phyloP scores from a whole-genome alignment of 92 coral and sea anemone genomes.

The Anthopleura xanthogrammica region DNA sequence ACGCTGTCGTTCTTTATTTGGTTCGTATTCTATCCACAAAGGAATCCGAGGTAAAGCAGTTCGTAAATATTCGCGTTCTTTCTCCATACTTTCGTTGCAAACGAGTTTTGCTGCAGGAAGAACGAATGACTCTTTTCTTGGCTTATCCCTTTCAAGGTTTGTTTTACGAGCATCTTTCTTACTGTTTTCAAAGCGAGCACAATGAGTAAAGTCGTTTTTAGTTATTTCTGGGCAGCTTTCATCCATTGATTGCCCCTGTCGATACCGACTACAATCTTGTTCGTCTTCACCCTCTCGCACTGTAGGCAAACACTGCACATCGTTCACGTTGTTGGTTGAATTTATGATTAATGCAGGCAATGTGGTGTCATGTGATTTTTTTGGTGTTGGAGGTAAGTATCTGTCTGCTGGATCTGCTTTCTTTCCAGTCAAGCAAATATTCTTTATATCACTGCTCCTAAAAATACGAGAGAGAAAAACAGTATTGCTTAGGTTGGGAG shows the following conservation, averaged over 20 bases:
- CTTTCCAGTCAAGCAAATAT: slow-evolving; percentile 70
- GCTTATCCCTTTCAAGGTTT: background rate
- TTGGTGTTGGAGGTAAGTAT: slow-evolving; percentile 22
- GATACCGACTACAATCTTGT: background rate
- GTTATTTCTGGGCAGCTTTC: background rate
- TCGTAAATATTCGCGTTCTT: background rate
- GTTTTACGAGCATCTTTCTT: background rate
- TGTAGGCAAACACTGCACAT: background rate
- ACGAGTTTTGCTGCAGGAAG: slow-evolving; percentile 34
- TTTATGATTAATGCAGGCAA: slow-evolving; percentile 4
- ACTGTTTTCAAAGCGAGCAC: background rate
- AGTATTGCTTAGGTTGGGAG: too few species aligned
- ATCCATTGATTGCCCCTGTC: background rate
- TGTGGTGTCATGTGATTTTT: background rate
- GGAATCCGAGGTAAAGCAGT: slow-evolving; percentile 22
- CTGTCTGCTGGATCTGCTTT: slow-evolving; percentile 45
- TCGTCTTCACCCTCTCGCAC: background rate
- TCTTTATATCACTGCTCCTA: slow-evolving; percentile 46
- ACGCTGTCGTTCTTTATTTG: background rate
- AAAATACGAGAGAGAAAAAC: background rate
- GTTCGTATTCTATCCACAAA: slow-evolving; percentile 30
- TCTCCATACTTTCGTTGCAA: slow-evolving; percentile 12
- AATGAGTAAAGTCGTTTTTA: background rate
- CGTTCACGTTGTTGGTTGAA: background rate
- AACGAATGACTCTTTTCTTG: slow-evolving; percentile 15